Base-by-base conservation (phyloP, 1,140 invertebrate genomes). In the Drosophila hydei region DNA sequence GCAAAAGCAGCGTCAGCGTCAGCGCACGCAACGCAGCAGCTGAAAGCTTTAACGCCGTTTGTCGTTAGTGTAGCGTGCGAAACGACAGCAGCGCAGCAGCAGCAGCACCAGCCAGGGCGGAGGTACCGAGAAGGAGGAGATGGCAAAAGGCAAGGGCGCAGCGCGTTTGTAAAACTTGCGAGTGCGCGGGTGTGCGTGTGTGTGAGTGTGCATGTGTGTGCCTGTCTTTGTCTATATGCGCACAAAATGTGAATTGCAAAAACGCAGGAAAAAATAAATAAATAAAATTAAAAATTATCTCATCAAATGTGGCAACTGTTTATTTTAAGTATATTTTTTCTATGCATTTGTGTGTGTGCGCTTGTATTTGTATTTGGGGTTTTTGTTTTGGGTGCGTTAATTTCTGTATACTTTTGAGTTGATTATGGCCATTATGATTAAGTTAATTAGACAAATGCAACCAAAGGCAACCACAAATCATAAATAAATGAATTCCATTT, bases 231-330 rank as follows among this genome's bases (percentile, higher is more conserved):
- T 42, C 14, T 42, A 8, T 42, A 16, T 23, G 64, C 23, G 43
- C 36, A 36, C 59, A 50, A 65, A 75, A 68, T 76, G 73, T 64
- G 78, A 80, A 80, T 77, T 77, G 78, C 73, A 81, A 83, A 81
- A 81, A 81, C 73, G 78, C 73, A 81, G 59, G 52, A 42, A 50
- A 77, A 72, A 81, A 81, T 81, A 81, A 81, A 80, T 77, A 80
- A 81, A 81, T 81, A 74, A 81, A 81, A 77, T 81, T 81, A 77
- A 81, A 69, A 81, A 81, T 81, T 81, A 81, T 81, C 79, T 81
- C 79, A 81, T 81, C 78, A 77, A 77, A 77, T 68, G 55, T 19
- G 56, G 55, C 55, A 51, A 40, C 38, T 60, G 55, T 72, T 72
- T 68, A 65, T 67, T 72, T 72, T 72, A 67, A 67, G 47, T 72